Conservation (phyloP, 2,797 vertebrate species). For the Okamejei kenojei region DNA sequence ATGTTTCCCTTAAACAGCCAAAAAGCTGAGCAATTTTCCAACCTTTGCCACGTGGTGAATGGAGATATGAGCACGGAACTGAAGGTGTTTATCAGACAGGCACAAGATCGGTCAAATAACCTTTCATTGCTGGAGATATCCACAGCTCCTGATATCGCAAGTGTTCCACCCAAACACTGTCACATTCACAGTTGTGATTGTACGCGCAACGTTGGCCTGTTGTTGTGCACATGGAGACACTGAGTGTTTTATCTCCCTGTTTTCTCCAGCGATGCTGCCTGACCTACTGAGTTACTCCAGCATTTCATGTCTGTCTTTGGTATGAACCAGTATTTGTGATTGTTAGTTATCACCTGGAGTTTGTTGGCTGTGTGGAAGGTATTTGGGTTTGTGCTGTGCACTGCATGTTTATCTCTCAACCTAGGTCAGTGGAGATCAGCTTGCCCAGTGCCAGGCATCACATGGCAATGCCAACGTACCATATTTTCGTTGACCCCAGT, state of each 20-base stretch:
- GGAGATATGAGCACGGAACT: conserved; percentile 5
- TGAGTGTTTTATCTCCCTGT: too few relatives aligned
- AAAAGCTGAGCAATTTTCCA: neutral
- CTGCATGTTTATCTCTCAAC: neutral
- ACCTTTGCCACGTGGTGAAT: neutral
- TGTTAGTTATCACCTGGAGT: neutral
- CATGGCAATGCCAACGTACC: neutral
- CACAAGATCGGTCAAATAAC: neutral
- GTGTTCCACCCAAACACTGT: neutral
- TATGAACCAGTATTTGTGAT: too few relatives aligned
- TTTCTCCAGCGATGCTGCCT: too few relatives aligned
- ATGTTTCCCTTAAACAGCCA: neutral
- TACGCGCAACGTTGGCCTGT: too few relatives aligned
- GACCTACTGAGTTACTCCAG: too few relatives aligned
- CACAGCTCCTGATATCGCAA: neutral
- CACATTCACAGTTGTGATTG: too few relatives aligned
- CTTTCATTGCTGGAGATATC: neutral
- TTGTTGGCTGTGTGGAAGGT: neutral
- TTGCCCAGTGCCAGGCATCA: neutral
- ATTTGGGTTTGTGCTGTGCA: neutral
- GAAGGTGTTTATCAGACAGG: neutral
- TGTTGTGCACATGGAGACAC: too few relatives aligned
- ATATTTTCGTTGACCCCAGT: neutral
- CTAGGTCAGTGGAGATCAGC: neutral
- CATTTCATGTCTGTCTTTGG: too few relatives aligned